Evolutionary conservation across 2,113 vertebrate species (phyloP).

Genomic region (Cheilinus undulatus): DNA sequence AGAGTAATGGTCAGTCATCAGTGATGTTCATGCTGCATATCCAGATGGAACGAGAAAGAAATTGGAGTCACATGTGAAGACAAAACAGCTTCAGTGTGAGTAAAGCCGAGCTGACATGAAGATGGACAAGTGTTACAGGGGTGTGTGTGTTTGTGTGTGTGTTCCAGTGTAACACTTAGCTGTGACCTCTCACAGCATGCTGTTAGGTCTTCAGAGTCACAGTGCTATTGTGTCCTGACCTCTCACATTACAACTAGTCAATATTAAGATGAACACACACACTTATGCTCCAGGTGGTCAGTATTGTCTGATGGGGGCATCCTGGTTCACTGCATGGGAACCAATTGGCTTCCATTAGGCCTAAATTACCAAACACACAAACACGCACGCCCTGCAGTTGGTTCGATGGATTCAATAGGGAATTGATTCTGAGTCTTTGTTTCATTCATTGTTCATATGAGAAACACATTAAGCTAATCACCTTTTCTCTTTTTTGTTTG

Average conservation of each 20-base stretch:
- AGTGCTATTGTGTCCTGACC: constrained; percentile 73
- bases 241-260: constrained; percentile 74
- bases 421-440: background rate
- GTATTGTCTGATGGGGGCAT: constrained; percentile 49
- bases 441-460: background rate
- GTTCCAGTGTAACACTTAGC: constrained; percentile 52
- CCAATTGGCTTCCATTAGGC: constrained; percentile 47
- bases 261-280: constrained; percentile 56
- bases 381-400: background rate
- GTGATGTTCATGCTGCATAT: background rate
- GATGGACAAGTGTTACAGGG: background rate
- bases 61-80: background rate
- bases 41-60: background rate
- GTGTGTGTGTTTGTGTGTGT: constrained; percentile 16
- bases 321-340: constrained; percentile 53
- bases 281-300: constrained; percentile 66
- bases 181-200: constrained; percentile 74
- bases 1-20: background rate
- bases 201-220: constrained; percentile 71
- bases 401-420: background rate
- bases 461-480: no score
- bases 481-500: background rate
- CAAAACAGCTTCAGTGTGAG: background rate
- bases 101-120: background rate
- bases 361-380: constrained; percentile 17